Conservation (phyloP, 1,140 invertebrate genomes). For the Glomeris maerens region DNA sequence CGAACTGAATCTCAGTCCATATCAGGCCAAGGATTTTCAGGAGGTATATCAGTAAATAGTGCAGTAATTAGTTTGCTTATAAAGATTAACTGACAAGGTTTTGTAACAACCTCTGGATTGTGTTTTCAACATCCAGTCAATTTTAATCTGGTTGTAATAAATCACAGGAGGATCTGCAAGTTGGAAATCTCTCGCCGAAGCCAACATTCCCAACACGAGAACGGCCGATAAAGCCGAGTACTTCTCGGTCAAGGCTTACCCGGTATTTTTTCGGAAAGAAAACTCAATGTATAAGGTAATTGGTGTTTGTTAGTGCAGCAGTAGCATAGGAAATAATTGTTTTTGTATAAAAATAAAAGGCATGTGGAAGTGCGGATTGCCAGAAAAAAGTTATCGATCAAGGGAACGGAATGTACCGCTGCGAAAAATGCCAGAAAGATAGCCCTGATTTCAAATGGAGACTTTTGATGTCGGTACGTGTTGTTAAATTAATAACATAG, state of each 20-base stretch:
- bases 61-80: not conserved
- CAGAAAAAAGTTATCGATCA: constrained; percentile 87
- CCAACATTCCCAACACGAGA: constrained; percentile 46
- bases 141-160: not conserved
- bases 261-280: constrained; percentile 54
- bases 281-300: constrained; percentile 57
- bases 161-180: constrained; percentile 17
- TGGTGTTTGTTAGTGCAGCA: constrained; percentile 1
- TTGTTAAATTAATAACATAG: constrained; percentile 19
- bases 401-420: constrained; percentile 72
- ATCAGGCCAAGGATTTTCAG: constrained; percentile 7
- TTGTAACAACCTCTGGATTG: not conserved
- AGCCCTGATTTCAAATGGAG: constrained; percentile 75
- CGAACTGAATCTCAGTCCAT: constrained; percentile 21
- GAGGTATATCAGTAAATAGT: not conserved
- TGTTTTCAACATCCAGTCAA: not conserved
- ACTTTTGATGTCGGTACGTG: constrained; percentile 56
- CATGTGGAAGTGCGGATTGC: constrained; percentile 69
- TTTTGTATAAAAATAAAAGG: constrained; percentile 35
- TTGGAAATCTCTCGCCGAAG: constrained; percentile 56
- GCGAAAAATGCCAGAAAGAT: constrained; percentile 83
- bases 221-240: constrained; percentile 59
- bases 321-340: constrained; percentile 4
- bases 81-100: constrained; percentile 1
- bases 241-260: constrained; percentile 51